Evolutionary conservation across 1,140 invertebrate species (phyloP).

Genomic region (Periplaneta americana): DNA sequence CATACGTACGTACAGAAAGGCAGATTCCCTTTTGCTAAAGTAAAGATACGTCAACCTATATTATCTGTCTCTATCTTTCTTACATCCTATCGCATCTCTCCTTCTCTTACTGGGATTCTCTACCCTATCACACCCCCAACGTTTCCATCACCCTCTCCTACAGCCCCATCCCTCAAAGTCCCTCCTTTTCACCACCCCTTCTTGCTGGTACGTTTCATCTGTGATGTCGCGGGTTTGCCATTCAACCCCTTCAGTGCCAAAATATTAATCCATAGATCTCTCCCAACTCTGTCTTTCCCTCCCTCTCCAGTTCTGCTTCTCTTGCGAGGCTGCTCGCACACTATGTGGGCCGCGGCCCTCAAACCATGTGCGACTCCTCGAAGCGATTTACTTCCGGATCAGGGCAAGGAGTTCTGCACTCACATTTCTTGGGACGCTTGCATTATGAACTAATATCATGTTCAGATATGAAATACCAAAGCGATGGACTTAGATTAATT

Average conservation of each 20-base stretch:
- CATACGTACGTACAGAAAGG: neutral
- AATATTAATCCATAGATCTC: slow-evolving; percentile 22
- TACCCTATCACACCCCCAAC: neutral
- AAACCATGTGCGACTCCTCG: neutral
- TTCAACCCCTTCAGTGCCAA: slow-evolving; percentile 19
- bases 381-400: neutral
- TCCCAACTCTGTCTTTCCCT: neutral
- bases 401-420: neutral
- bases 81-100: neutral
- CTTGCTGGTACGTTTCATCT: slow-evolving; percentile 10
- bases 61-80: neutral
- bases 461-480: no score
- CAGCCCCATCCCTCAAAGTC: neutral
- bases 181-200: neutral
- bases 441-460: no score
- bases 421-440: neutral
- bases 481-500: no score
- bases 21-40: neutral
- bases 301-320: neutral
- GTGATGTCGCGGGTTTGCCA: slow-evolving; percentile 11
- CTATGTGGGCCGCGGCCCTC: neutral
- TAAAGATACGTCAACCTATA: slow-evolving; percentile 6
- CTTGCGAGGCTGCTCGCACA: slow-evolving; percentile 3
- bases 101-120: neutral
- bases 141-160: neutral